Base-by-base conservation (phyloP, 37 sponge, comb jelly and placozoan species). In the Chondrosia reniformis region DNA sequence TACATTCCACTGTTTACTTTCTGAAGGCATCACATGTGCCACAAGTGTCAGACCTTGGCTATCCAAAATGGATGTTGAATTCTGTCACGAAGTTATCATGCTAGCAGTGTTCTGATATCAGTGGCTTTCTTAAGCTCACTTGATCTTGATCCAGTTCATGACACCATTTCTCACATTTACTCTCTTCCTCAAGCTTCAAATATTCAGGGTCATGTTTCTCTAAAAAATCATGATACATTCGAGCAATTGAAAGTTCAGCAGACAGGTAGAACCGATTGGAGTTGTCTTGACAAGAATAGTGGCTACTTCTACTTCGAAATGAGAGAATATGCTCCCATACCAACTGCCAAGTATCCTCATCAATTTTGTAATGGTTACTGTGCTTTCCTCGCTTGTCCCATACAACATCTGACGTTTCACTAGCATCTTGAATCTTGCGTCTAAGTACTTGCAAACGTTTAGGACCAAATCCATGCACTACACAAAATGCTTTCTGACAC, bases 231-330 rank as follows among this genome's bases (percentile, higher is more conserved):
- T 67, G 45, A 46, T 80, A 45, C 72, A 80, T 42, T 32, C 81
- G 58, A 27, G 63, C 81, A 46, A 67, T 80, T 67, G 81, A 80
- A 7, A 80, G 39, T 36, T 67, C 81, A 67, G 81, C 37, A 61
- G 72, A 32, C 33, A 80, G 57, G 37, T 80, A 80, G 10, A 80
- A 9, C 15, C 81, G 43, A 27, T 31, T 13, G 10, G 81, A 43
- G 33, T 80, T 80, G 22, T 67, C 65, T 34, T 67, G 25, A 8
- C 81, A 39, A 32, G 81, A 80, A 67, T 80, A 80, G 32, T 80
- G 81, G 46, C 81, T 80, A 4, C n/a, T 33, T 46, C 81, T 80
- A 3, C 57, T 10, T 8, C 72, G 81, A 45, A 66, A 49, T 13
- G 71, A 80, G 4, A 7, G 12, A 24, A 80, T 80, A 28, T 80